These are phyloP conservation scores for Axea sp. DNA, from an alignment of 2,888 invertebrate species.

Conservation along the genomic window DNA sequence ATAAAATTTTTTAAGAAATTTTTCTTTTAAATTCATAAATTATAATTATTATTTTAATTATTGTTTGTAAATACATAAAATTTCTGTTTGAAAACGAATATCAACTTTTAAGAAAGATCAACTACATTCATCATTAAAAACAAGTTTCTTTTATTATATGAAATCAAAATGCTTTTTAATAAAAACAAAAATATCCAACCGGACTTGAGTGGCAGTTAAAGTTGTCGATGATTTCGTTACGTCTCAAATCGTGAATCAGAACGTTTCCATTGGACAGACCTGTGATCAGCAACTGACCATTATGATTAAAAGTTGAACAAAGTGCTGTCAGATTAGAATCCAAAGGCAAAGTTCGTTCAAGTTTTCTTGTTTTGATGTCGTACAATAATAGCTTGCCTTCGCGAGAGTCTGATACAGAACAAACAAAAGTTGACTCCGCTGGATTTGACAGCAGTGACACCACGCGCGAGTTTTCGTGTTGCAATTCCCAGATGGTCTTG, in stretches of 20 bases:
- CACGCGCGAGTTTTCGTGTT: constrained; percentile 79
- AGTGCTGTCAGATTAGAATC: constrained; percentile 79
- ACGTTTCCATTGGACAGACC: constrained; percentile 82
- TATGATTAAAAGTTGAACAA: constrained; percentile 82
- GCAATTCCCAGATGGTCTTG: constrained; percentile 82
- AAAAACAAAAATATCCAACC: constrained; percentile 70
- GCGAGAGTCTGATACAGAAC: constrained; percentile 76
- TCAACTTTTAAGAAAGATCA: too few relatives aligned
- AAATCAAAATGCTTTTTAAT: too few relatives aligned
- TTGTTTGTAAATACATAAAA: too few relatives aligned
- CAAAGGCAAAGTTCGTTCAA: constrained; percentile 78
- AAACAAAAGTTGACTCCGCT: constrained; percentile 79
- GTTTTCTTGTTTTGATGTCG: constrained; percentile 81
- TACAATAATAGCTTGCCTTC: constrained; percentile 81
- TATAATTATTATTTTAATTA: too few relatives aligned
- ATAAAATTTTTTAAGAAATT: too few relatives aligned
- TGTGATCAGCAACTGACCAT: constrained; percentile 82
- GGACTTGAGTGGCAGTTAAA: constrained; percentile 81
- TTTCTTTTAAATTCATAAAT: too few relatives aligned
- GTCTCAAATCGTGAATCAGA: constrained; percentile 81
- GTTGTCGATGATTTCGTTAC: constrained; percentile 81
- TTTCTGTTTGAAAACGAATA: too few relatives aligned
- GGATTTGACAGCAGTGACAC: constrained; percentile 81
- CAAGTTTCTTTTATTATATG: too few relatives aligned
- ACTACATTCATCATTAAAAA: too few relatives aligned